Conservation (phyloP, 2,888 invertebrate species). For the Onchidella celtica region DNA sequence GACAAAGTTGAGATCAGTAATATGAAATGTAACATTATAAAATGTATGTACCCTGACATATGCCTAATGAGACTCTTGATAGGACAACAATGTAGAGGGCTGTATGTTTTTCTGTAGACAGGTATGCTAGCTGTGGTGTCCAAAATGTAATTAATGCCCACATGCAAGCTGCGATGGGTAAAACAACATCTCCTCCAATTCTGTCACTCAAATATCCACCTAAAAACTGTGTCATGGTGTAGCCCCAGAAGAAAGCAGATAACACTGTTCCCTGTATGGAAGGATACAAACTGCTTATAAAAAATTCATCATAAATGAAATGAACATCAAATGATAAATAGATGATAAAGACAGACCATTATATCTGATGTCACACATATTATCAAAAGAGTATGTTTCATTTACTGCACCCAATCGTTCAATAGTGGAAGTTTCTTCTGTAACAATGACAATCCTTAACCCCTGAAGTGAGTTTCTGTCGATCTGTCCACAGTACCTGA, state of each 20-base stretch:
- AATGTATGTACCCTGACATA: conserved; percentile 83
- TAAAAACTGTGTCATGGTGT: conserved; percentile 84
- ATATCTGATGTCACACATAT: neutral
- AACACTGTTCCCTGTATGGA: conserved; percentile 84
- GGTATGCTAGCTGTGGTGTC: conserved; percentile 76
- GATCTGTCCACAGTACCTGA: too few relatives aligned
- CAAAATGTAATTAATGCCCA: conserved; percentile 79
- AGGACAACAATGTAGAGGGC: conserved; percentile 84
- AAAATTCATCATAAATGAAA: neutral
- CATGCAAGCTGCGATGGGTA: conserved; percentile 84
- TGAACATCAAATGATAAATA: neutral
- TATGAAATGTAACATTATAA: too few relatives aligned
- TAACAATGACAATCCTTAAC: too few relatives aligned
- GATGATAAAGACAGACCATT: neutral
- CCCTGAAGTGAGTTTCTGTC: too few relatives aligned
- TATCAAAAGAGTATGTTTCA: neutral
- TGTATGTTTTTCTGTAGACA: conserved; percentile 81
- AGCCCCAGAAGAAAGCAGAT: conserved; percentile 89
- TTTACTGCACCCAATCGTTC: too few relatives aligned
- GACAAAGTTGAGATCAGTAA: too few relatives aligned
- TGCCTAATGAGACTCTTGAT: conserved; percentile 84
- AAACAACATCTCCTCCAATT: conserved; percentile 85
- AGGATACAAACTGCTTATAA: neutral
- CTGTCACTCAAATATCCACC: conserved; percentile 82
- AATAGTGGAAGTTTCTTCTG: too few relatives aligned